A percentile compares a stretch with the other conserved stretches of the same genome.
phyloP scores from a whole-genome alignment of 1,140 invertebrate genomes.

The Drosophila elegans region DNA sequence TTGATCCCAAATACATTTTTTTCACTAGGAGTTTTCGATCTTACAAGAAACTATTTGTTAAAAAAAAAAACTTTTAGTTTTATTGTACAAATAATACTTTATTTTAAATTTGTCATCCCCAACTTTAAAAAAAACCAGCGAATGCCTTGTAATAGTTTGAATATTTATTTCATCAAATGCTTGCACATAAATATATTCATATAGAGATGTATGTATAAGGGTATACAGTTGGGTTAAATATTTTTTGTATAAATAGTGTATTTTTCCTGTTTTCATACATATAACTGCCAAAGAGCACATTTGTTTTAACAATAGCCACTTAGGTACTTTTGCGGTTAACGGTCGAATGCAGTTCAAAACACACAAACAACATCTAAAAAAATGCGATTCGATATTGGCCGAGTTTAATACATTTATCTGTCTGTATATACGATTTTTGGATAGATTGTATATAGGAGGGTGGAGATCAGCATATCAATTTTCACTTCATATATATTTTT shows the following conservation, averaged over 20 bases:
- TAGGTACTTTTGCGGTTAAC: slow-evolving; percentile 77
- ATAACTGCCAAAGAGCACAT: slow-evolving; percentile 61
- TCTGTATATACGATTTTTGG: slow-evolving; percentile 31
- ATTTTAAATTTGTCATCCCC: no score
- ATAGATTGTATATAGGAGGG: slow-evolving; percentile 34
- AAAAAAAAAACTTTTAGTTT: no score
- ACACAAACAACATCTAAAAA: slow-evolving; percentile 77
- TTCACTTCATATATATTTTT: slow-evolving; percentile 16
- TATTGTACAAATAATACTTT: no score
- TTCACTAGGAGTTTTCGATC: no score
- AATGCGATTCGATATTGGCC: slow-evolving; percentile 70
- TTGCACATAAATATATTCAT: slow-evolving; percentile 73
- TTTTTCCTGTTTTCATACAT: slow-evolving; percentile 30
- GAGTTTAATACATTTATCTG: slow-evolving; percentile 56
- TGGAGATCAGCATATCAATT: slow-evolving; percentile 77
- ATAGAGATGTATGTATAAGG: slow-evolving; percentile 67
- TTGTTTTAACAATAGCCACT: slow-evolving; percentile 65
- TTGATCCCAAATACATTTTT: no score
- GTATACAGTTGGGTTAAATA: slow-evolving; percentile 58
- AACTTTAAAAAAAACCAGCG: not conserved
- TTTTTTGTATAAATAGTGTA: slow-evolving; percentile 63
- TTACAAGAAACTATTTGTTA: no score
- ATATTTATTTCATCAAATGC: slow-evolving; percentile 75
- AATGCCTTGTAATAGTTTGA: slow-evolving; percentile 60
- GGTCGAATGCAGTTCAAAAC: slow-evolving; percentile 69